Percentiles rank a stretch among this genome's conserved stretches.
Conservation (phyloP, 1,140 invertebrate genomes). For the Colletes gigas region DNA sequence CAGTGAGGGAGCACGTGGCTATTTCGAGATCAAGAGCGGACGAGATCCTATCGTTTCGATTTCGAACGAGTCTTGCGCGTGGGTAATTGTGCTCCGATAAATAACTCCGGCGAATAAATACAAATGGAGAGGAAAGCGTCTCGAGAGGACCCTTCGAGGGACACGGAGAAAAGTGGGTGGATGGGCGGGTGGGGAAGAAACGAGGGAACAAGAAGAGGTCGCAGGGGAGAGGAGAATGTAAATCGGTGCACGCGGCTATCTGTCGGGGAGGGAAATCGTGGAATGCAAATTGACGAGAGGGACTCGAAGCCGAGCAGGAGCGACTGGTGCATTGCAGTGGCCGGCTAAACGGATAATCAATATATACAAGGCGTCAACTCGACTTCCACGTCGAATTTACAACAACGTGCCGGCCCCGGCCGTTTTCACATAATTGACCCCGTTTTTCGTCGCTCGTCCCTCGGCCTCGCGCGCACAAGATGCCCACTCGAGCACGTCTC, state of each 20-base stretch:
- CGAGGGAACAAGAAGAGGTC: background rate
- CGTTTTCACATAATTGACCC: constrained; percentile 68
- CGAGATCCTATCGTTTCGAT: background rate
- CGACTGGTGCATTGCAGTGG: constrained; percentile 74
- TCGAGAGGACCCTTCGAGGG: constrained; percentile 18
- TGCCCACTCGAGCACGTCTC: constrained; percentile 61
- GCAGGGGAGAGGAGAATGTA: constrained; percentile 22
- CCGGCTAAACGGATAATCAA: constrained; percentile 71
- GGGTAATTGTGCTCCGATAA: constrained; percentile 44
- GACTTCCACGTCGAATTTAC: constrained; percentile 64
- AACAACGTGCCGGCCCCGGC: constrained; percentile 37
- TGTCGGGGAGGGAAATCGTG: constrained; percentile 47
- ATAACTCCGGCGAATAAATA: constrained; percentile 49
- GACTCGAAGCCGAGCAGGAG: constrained; percentile 48
- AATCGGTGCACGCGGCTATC: constrained; percentile 55
- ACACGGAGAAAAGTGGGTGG: background rate
- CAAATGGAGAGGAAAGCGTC: constrained; percentile 26
- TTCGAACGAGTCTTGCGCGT: background rate
- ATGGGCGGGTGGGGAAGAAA: background rate
- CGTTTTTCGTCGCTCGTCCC: constrained; percentile 36
- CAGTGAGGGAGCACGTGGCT: no score
- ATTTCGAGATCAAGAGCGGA: background rate
- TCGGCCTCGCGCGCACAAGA: background rate
- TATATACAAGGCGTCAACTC: constrained; percentile 71
- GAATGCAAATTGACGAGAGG: constrained; percentile 68